phyloP scores from a whole-genome alignment of 2,113 vertebrate genomes.

The Trogon melanurus region DNA sequence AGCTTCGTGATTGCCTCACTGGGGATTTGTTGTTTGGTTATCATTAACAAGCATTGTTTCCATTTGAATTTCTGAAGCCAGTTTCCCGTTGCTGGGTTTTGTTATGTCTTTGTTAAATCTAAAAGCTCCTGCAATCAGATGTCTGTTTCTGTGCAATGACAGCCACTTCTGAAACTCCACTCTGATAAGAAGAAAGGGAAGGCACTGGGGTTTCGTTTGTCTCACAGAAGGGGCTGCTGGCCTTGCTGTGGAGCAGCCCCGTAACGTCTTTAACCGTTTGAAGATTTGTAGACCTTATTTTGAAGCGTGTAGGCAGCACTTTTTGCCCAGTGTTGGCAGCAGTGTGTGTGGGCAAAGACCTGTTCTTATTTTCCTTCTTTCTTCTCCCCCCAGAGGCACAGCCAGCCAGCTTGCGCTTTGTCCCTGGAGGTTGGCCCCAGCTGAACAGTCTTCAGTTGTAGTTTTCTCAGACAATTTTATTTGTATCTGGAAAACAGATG shows the following conservation, averaged over 20 bases:
- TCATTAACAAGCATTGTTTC: not conserved
- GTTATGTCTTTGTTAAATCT: not conserved
- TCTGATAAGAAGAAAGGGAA: not conserved
- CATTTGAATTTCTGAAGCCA: slow-evolving; percentile 48
- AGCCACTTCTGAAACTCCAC: slow-evolving; percentile 25
- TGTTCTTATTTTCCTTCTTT: not conserved
- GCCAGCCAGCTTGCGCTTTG: not conserved
- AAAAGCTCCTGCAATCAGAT: slow-evolving; percentile 16
- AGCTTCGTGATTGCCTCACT: not conserved
- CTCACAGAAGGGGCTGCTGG: not conserved
- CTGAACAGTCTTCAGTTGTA: not conserved
- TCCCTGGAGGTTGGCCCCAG: no score
- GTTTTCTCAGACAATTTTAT: not conserved
- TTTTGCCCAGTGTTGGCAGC: not conserved
- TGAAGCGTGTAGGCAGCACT: not conserved
- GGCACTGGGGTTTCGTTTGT: not conserved
- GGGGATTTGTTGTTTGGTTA: not conserved
- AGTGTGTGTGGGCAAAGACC: fast-evolving
- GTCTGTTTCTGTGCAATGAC: not conserved
- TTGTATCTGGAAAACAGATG: not conserved
- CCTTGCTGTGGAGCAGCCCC: not conserved
- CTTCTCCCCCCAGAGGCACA: fast-evolving
- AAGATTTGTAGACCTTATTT: not conserved
- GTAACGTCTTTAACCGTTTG: not conserved
- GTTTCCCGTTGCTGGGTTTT: not conserved